These are phyloP conservation scores for Zygaena filipendulae DNA, from an alignment of 2,888 invertebrate genomes.

Conservation along the genomic window DNA sequence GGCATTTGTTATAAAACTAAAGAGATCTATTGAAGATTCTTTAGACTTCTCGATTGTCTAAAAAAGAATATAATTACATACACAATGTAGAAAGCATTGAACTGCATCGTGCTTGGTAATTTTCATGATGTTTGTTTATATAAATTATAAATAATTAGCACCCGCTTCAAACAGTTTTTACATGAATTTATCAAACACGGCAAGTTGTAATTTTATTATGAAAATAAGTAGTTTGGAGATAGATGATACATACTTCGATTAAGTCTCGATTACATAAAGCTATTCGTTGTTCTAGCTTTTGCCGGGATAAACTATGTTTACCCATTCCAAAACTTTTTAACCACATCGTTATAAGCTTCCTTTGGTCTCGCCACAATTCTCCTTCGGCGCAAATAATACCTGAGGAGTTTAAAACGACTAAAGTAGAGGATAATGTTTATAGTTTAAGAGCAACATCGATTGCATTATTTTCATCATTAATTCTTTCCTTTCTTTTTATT, in stretches of 20 bases:
- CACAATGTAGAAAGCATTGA: too few species aligned
- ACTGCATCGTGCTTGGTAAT: conserved; percentile 8
- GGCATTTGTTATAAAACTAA: conserved; percentile 71
- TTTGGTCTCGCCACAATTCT: conserved; percentile 83
- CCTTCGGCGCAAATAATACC: conserved; percentile 88
- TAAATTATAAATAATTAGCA: too few species aligned
- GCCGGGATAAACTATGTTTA: conserved; percentile 70
- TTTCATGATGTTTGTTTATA: not conserved
- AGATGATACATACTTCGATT: conserved; percentile 65
- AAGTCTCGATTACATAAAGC: conserved; percentile 71
- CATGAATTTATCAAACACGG: too few species aligned
- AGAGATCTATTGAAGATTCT: conserved; percentile 52
- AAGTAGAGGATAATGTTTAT: too few species aligned
- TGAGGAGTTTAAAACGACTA: conserved; percentile 33
- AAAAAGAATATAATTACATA: conserved; percentile 24
- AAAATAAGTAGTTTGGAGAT: too few species aligned
- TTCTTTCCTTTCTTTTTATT: too few species aligned
- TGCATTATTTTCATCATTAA: too few species aligned
- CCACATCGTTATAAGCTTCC: conserved; percentile 77
- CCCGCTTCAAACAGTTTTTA: too few species aligned
- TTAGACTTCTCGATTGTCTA: conserved; percentile 36
- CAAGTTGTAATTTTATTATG: too few species aligned
- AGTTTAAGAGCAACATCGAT: too few species aligned
- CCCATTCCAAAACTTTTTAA: conserved; percentile 79
- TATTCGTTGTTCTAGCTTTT: conserved; percentile 74